Evolutionary conservation across 2,888 invertebrate species (phyloP), one percentile per base, ranked within the genome.

Genomic region (Tillus elongatus): DNA sequence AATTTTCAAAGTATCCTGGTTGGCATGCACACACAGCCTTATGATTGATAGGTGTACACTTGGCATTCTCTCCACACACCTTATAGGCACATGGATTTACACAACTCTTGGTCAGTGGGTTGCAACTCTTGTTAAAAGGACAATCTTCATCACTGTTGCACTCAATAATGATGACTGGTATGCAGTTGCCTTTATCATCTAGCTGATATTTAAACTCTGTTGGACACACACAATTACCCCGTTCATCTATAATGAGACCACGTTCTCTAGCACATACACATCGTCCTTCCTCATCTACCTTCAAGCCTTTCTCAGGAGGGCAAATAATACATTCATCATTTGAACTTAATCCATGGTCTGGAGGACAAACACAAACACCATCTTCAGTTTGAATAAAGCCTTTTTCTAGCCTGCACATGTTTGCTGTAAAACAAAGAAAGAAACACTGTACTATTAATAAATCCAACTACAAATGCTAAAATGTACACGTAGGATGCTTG

Each of bases 181-280:
- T 67, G 52, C 82, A 82, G 51, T 76, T 73, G 36, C 79, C 79
- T 16, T 65, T 61, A 2, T 61, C 51, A 35, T 79, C 78, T 1
- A 82, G 60, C 13, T 70, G 68, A 53, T 81, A 82, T 30, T 81
- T 82, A 50, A 75, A 72, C 47, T 78, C 74, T 2, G 74, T 73
- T 1, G 83, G 82, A 45, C 83, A 83, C 1, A 81, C 76, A 58
- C 91, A 91, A 51, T 76, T 75, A 15, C 79, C 81, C 27, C 81
- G 74, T 40, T 84, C 83, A 43, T 85, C 85, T 15, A 82, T 75
- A 10, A 81, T 77, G 63, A 82, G 76, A 15, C 89, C 89, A 39
- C 80, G 77, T 45, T 82, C 81, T 3, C 82, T 64, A 36, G 84
- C 87, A 56, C 90, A 91, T 1, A 84, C 79, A 56, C 90, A 91